phyloP scores from a whole-genome alignment of 1,140 invertebrate genomes.

The Cecropterus lyciades region DNA sequence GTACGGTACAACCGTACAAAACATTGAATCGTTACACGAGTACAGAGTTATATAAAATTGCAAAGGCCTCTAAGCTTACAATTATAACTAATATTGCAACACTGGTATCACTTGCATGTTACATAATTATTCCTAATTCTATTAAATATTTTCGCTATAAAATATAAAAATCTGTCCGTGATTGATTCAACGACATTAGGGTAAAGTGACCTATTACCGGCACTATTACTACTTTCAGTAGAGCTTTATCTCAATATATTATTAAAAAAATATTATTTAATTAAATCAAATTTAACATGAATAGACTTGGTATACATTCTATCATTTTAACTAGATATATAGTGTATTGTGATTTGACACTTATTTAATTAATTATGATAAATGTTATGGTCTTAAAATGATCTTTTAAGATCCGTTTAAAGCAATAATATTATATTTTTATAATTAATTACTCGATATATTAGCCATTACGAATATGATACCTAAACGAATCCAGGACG shows the following conservation, averaged over 20 bases:
- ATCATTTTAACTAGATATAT: too few species aligned
- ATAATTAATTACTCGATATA: too few species aligned
- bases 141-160: conserved; percentile 47
- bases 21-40: conserved; percentile 22
- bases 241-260: too few species aligned
- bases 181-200: conserved; percentile 6
- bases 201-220: background rate
- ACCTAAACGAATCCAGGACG: conserved; percentile 21
- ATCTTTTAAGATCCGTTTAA: background rate
- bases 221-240: too few species aligned
- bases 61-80: conserved; percentile 63
- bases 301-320: too few species aligned
- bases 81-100: conserved; percentile 80
- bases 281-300: too few species aligned
- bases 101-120: conserved; percentile 76
- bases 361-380: too few species aligned
- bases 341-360: too few species aligned
- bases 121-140: conserved; percentile 36
- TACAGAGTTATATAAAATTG: conserved; percentile 37
- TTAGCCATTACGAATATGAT: background rate
- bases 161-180: conserved; percentile 37
- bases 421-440: conserved; percentile 4
- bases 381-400: too few species aligned
- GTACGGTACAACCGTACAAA: conserved; percentile 31
- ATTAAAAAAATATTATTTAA: too few species aligned